A percentile compares a stretch with the other conserved stretches of the same genome.
phyloP scores from a whole-genome alignment of 2,113 vertebrate genomes.

The Pollachius pollachius region DNA sequence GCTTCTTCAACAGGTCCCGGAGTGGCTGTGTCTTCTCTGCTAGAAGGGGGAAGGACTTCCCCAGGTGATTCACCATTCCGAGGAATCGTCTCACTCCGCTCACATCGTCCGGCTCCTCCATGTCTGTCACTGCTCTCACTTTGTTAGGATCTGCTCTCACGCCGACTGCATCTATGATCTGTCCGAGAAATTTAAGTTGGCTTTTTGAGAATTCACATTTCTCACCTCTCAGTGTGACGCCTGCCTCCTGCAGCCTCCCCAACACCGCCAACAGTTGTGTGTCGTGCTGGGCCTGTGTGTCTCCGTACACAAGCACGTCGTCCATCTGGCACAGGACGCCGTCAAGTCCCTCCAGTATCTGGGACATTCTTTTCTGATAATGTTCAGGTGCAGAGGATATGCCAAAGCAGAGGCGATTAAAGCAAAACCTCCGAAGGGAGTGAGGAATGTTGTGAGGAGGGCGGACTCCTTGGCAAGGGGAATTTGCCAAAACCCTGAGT shows the following conservation, averaged over 20 bases:
- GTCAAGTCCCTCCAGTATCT: slow-evolving; percentile 3
- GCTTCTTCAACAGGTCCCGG: slow-evolving; percentile 16
- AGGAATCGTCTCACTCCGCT: slow-evolving; percentile 12
- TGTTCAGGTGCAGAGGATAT: slow-evolving; percentile 24
- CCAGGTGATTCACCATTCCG: slow-evolving; percentile 17
- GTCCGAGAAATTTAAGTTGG: slow-evolving; percentile 4
- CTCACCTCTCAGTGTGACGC: slow-evolving; percentile 12
- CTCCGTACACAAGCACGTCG: slow-evolving; percentile 15
- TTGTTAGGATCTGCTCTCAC: slow-evolving; percentile 14
- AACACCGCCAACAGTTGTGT: not conserved
- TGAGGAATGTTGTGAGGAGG: slow-evolving; percentile 20
- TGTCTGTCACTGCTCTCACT: slow-evolving; percentile 11
- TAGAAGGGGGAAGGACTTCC: slow-evolving; percentile 15
- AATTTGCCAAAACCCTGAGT: slow-evolving; percentile 25
- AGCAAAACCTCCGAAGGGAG: slow-evolving; percentile 21
- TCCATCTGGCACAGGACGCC: slow-evolving; percentile 14
- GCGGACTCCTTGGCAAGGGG: not conserved
- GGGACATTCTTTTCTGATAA: slow-evolving; percentile 14
- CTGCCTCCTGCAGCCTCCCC: not conserved
- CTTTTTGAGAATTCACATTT: slow-evolving; percentile 16
- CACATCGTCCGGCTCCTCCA: slow-evolving; percentile 6
- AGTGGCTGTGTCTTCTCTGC: slow-evolving; percentile 14
- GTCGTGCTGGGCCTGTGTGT: not conserved
- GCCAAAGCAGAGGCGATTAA: slow-evolving; percentile 20
- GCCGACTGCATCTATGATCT: slow-evolving; percentile 7